Percentiles rank a stretch among this genome's conserved stretches.
Conservation (phyloP, 2,888 invertebrate species). For the Cantharis rufa region DNA sequence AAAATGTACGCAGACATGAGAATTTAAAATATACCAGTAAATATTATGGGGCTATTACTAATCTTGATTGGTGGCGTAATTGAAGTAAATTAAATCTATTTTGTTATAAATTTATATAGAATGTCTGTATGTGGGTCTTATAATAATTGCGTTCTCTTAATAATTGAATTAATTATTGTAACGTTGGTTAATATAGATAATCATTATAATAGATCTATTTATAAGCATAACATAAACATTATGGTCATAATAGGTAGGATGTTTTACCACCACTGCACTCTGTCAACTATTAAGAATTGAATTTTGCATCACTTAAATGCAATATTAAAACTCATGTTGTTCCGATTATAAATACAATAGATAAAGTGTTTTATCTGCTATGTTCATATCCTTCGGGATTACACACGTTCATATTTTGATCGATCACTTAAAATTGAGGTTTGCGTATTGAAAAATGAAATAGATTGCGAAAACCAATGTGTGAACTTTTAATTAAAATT, state of each 20-base stretch:
- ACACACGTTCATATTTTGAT: not conserved
- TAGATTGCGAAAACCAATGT: not conserved
- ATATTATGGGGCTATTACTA: not conserved
- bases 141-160: constrained; percentile 9
- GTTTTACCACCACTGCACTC: too few relatives aligned
- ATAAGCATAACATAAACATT: not conserved
- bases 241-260: not conserved
- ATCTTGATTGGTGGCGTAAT: constrained; percentile 5
- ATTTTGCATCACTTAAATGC: too few relatives aligned
- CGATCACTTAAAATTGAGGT: not conserved
- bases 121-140: constrained; percentile 12
- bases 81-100: constrained; percentile 18
- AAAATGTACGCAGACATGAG: not conserved
- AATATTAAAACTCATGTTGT: not conserved
- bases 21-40: not conserved
- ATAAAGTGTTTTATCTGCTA: not conserved
- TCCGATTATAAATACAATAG: not conserved
- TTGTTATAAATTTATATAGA: constrained; percentile 10
- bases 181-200: constrained; percentile 2
- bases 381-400: not conserved
- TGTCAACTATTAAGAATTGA: too few relatives aligned
- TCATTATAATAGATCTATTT: constrained; percentile 7
- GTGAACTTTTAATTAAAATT: not conserved
- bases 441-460: not conserved
- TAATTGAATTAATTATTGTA: constrained; percentile 12